Evolutionary conservation across 2,888 invertebrate genomes (phyloP).

Genomic region (Buathra laborator): DNA sequence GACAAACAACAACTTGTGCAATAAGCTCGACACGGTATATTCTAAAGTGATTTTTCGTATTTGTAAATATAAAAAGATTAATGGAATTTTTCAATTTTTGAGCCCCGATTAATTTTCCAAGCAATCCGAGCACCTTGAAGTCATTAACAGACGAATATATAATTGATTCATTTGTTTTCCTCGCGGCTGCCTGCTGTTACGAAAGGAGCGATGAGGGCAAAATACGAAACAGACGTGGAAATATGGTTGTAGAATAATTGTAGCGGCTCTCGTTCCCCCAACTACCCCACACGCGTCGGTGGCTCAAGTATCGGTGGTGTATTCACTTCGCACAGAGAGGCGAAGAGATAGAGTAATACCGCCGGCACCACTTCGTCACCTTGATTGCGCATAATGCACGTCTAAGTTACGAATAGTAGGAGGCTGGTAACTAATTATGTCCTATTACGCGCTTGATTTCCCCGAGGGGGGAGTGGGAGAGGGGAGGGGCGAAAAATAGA

Average conservation of each 20-base stretch:
- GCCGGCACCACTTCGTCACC: constrained; percentile 79
- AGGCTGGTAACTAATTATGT: constrained; percentile 83
- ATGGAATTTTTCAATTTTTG: no score
- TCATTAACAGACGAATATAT: background rate
- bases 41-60: background rate
- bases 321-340: constrained; percentile 52
- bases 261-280: background rate
- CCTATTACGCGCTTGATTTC: constrained; percentile 84
- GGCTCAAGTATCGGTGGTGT: constrained; percentile 50
- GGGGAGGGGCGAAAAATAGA: constrained; percentile 81
- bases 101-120: background rate
- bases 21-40: background rate
- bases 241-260: constrained; percentile 54
- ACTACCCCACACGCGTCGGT: background rate
- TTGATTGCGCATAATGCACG: constrained; percentile 83
- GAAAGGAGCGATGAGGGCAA: constrained; percentile 5
- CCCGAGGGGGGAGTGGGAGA: constrained; percentile 74
- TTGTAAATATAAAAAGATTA: background rate
- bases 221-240: constrained; percentile 34
- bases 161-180: constrained; percentile 24
- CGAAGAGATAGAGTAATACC: constrained; percentile 49
- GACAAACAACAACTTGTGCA: constrained; percentile 40
- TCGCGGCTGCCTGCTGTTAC: background rate
- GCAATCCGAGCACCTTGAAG: background rate
- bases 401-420: constrained; percentile 80